These are phyloP conservation scores for Oncorhynchus keta DNA, from an alignment of 2,113 vertebrate species.

Conservation along the genomic window DNA sequence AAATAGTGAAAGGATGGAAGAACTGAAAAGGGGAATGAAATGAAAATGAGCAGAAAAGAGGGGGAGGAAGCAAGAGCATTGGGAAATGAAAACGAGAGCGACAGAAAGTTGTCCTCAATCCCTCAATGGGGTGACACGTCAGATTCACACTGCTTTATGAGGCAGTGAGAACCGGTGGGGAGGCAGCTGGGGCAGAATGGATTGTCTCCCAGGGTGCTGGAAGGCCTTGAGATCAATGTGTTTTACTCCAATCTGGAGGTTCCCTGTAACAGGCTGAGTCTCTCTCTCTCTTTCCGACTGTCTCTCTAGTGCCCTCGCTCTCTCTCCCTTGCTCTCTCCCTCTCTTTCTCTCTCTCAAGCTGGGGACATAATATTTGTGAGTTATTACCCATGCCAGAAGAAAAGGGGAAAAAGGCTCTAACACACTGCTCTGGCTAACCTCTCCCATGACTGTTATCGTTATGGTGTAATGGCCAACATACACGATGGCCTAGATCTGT, in stretches of 20 bases:
- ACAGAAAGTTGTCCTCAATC: not conserved
- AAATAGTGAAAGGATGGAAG: slow-evolving; percentile 7
- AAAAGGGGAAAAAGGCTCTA: not conserved
- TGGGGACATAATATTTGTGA: not conserved
- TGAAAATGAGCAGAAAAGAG: not conserved
- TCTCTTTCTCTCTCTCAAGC: not conserved
- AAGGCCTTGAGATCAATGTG: slow-evolving; percentile 56
- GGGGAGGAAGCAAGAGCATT: not conserved
- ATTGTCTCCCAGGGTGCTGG: slow-evolving; percentile 46
- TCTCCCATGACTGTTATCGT: not conserved
- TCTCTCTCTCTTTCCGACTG: too few relatives aligned
- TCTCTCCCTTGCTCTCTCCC: not conserved
- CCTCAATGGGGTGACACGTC: too few relatives aligned
- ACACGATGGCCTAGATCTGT: not conserved
- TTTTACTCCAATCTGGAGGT: slow-evolving; percentile 4
- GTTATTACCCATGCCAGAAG: not conserved
- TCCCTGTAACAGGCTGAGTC: too few relatives aligned
- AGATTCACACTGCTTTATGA: too few relatives aligned
- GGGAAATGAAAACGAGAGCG: not conserved
- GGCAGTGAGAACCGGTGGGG: not conserved
- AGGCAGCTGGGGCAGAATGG: slow-evolving; percentile 46
- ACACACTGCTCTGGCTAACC: not conserved
- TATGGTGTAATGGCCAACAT: not conserved
- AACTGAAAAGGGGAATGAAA: not conserved
- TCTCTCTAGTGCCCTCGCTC: not conserved